These are phyloP conservation scores for Cephus sareptanus DNA, from an alignment of 2,888 invertebrate species.

Conservation along the genomic window DNA sequence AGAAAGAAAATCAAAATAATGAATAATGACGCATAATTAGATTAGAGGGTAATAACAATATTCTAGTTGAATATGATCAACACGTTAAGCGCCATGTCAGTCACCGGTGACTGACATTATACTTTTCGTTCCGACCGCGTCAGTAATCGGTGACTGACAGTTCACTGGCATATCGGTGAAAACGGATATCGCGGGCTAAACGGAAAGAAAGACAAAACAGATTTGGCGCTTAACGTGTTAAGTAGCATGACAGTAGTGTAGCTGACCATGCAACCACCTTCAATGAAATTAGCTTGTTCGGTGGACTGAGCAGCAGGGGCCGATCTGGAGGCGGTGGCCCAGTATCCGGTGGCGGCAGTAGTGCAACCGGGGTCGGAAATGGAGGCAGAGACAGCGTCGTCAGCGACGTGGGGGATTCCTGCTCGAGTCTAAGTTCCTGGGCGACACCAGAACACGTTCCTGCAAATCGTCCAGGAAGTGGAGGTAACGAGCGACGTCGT, in stretches of 20 bases:
- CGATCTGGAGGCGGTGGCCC: constrained; percentile 46
- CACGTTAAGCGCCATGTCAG: no score
- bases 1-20: no score
- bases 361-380: constrained; percentile 30
- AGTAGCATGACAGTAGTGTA: constrained; percentile 31
- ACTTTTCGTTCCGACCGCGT: no score
- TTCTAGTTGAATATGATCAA: not conserved
- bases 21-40: not conserved
- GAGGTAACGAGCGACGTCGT: constrained; percentile 73
- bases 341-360: constrained; percentile 34
- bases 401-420: constrained; percentile 60
- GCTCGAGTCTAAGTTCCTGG: constrained; percentile 60
- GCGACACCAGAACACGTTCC: constrained; percentile 60
- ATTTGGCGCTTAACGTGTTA: not conserved
- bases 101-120: no score
- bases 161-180: not conserved
- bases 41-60: not conserved
- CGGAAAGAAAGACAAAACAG: no score
- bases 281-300: constrained; percentile 63
- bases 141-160: no score
- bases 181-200: no score
- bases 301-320: constrained; percentile 60
- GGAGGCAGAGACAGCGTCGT: constrained; percentile 60
- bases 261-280: constrained; percentile 45
- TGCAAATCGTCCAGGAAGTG: constrained; percentile 41